phyloP scores from a whole-genome alignment of 2,888 invertebrate species.

The Spilarctia lutea region DNA sequence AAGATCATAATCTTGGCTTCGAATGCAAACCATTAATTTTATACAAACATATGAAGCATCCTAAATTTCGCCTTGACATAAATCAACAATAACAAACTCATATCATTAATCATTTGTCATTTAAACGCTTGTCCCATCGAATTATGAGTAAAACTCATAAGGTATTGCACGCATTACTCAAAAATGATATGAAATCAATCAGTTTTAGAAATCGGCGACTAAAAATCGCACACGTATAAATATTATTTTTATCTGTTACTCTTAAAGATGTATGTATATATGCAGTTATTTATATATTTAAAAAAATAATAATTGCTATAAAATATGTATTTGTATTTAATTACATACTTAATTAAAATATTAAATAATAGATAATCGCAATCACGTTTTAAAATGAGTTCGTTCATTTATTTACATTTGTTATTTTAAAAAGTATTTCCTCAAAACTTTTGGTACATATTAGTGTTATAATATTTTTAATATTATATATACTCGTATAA shows the following conservation, averaged over 20 bases:
- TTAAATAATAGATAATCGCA: background rate
- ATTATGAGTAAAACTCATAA: slow-evolving; percentile 6
- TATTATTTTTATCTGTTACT: background rate
- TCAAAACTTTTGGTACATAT: background rate
- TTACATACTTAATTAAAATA: background rate
- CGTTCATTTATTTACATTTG: background rate
- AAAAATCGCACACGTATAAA: background rate
- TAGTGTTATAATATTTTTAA: background rate
- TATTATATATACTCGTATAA: too few relatives aligned
- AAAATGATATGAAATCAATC: background rate
- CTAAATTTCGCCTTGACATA: slow-evolving; percentile 19
- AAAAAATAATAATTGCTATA: too few relatives aligned
- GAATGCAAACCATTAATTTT: slow-evolving; percentile 5
- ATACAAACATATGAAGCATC: slow-evolving; percentile 5
- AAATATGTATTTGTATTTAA: too few relatives aligned
- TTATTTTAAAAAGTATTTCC: background rate
- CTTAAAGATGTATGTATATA: background rate
- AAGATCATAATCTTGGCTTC: slow-evolving; percentile 7
- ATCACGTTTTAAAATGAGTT: background rate
- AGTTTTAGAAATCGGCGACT: background rate
- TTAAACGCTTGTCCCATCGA: background rate
- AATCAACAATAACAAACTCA: slow-evolving; percentile 12
- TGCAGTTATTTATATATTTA: background rate
- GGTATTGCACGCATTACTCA: background rate
- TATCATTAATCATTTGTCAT: slow-evolving; percentile 15